A percentile compares a stretch with the other conserved stretches of the same genome.
Evolutionary conservation across 2,113 vertebrate species (phyloP).

Genomic region (Meles meles): DNA sequence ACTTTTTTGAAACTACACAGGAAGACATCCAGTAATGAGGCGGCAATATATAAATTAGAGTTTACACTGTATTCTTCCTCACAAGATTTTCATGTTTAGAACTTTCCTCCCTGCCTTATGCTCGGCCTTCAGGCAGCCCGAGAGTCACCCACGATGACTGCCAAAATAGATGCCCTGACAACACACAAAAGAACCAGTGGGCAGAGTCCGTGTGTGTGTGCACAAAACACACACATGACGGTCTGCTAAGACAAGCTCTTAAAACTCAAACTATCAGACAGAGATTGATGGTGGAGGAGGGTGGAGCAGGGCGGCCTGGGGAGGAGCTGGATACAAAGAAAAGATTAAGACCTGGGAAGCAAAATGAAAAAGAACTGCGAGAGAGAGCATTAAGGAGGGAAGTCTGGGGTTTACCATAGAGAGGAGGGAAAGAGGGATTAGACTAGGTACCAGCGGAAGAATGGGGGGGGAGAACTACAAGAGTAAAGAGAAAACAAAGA

Average conservation of each 20-base stretch:
- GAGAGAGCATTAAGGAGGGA: neutral
- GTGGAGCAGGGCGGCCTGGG: neutral
- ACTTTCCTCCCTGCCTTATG: neutral
- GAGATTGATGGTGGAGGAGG: neutral
- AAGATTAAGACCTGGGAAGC: neutral
- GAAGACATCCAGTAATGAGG: neutral
- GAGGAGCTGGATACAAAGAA: conserved; percentile 29
- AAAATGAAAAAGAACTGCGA: neutral
- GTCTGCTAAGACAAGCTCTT: neutral
- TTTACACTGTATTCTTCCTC: neutral
- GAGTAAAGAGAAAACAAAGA: neutral
- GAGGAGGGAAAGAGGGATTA: neutral
- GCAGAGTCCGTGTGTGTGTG: neutral
- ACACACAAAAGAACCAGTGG: neutral
- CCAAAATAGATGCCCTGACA: neutral
- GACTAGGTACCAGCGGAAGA: neutral
- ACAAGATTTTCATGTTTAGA: neutral
- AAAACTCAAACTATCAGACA: neutral
- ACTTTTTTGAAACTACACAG: neutral
- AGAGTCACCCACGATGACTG: neutral
- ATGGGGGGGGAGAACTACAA: neutral
- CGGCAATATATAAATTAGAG: neutral
- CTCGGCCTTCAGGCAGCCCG: neutral
- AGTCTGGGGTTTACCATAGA: neutral
- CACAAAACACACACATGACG: neutral